phyloP scores from a whole-genome alignment of 37 sponge, comb jelly and placozoan genomes.

The Crambe crambe region DNA sequence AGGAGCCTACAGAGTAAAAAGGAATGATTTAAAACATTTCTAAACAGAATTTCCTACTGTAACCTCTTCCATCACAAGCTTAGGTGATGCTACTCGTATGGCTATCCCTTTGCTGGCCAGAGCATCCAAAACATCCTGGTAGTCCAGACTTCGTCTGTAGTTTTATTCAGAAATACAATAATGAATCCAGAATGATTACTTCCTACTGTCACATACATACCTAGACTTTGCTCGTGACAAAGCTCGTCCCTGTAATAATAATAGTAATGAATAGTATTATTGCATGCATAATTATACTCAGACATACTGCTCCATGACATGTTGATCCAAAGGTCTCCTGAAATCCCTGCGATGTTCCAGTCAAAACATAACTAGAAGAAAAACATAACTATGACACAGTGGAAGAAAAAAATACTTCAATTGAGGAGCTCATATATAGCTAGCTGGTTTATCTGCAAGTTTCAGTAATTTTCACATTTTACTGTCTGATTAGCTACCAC shows the following conservation, averaged over 20 bases:
- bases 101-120: conserved; percentile 89
- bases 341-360: conserved; percentile 95
- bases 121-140: conserved; percentile 83
- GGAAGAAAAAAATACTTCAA: neutral
- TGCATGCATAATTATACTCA: no score
- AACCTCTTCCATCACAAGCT: conserved; percentile 99
- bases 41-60: no score
- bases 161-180: neutral
- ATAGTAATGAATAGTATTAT: neutral
- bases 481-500: no score
- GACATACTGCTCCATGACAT: conserved; percentile 96
- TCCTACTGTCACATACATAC: conserved; percentile 43
- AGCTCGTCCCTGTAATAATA: conserved; percentile 60
- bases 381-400: neutral
- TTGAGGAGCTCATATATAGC: no score
- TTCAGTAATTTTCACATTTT: no score
- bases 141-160: conserved; percentile 81
- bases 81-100: conserved; percentile 97
- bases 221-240: conserved; percentile 90
- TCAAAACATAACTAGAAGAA: conserved; percentile 87
- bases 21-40: no score
- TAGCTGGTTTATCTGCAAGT: no score
- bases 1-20: conserved; percentile 72
- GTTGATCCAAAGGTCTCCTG: conserved; percentile 95
- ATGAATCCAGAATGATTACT: neutral